A percentile compares a stretch with the other conserved stretches of the same genome.
Conservation (phyloP, 2,888 invertebrate species). For the Eugnorisma glareosa region DNA sequence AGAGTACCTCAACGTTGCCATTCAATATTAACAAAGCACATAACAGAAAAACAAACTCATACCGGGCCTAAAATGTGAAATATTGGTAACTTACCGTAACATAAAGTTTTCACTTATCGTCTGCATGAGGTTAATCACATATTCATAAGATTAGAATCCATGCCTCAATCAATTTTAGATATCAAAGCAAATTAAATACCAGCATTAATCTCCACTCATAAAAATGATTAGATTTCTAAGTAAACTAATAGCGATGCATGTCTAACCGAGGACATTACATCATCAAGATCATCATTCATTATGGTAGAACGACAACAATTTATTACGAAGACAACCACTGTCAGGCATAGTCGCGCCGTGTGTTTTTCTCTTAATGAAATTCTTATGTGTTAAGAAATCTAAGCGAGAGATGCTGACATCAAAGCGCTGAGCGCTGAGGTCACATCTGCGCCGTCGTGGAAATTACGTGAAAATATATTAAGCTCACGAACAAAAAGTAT, state of each 20-base stretch:
- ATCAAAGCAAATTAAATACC: background rate
- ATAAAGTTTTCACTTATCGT: background rate
- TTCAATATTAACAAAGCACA: no score
- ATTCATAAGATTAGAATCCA: background rate
- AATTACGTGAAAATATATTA: slow-evolving; percentile 69
- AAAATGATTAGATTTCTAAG: slow-evolving; percentile 6
- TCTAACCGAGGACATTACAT: slow-evolving; percentile 30
- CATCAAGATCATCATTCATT: slow-evolving; percentile 48
- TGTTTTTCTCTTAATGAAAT: slow-evolving; percentile 66
- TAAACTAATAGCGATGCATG: slow-evolving; percentile 17
- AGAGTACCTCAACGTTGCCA: no score
- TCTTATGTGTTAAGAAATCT: slow-evolving; percentile 67
- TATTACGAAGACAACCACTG: slow-evolving; percentile 55
- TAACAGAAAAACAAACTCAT: no score
- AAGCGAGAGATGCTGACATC: slow-evolving; percentile 68
- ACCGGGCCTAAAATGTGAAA: no score
- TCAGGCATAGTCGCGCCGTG: slow-evolving; percentile 39
- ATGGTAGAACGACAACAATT: slow-evolving; percentile 50
- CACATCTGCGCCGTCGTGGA: slow-evolving; percentile 66
- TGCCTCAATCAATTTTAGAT: background rate
- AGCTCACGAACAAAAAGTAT: slow-evolving; percentile 62
- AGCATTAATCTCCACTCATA: slow-evolving; percentile 1
- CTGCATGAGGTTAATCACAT: background rate
- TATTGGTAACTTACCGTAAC: no score
- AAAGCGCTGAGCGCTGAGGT: slow-evolving; percentile 59